A percentile compares a stretch with the other conserved stretches of the same genome.
Evolutionary conservation across 1,140 invertebrate genomes (phyloP).

Genomic region (Solen grandis): DNA sequence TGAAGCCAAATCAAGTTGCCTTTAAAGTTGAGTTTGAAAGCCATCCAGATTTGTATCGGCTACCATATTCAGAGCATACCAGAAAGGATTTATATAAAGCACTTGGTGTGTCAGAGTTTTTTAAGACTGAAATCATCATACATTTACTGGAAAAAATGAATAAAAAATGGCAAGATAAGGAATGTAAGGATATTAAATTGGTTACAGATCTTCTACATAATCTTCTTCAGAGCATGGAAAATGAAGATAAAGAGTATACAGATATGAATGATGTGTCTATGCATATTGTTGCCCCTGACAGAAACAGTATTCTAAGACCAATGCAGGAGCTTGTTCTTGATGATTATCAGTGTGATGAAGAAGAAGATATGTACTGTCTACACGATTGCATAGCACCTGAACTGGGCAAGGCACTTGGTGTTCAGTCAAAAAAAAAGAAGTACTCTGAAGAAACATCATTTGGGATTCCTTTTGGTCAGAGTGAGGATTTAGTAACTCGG

Average conservation of each 20-base stretch:
- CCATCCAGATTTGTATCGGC: slow-evolving; percentile 58
- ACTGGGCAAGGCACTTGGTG: slow-evolving; percentile 47
- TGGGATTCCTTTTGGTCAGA: slow-evolving; percentile 69
- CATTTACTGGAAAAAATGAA: background rate
- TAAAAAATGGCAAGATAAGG: background rate
- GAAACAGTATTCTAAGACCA: slow-evolving; percentile 8
- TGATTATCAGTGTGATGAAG: slow-evolving; percentile 41
- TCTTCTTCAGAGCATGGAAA: background rate
- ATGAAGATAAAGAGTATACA: background rate
- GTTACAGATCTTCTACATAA: background rate
- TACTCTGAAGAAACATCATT: slow-evolving; percentile 15
- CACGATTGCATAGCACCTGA: slow-evolving; percentile 50
- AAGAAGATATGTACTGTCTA: slow-evolving; percentile 52
- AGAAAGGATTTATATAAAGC: slow-evolving; percentile 38
- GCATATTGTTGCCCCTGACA: slow-evolving; percentile 57
- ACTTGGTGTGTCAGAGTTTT: slow-evolving; percentile 54
- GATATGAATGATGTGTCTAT: slow-evolving; percentile 7
- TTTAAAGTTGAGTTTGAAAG: slow-evolving; percentile 45
- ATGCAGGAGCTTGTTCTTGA: slow-evolving; percentile 57
- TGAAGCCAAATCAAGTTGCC: slow-evolving; percentile 50
- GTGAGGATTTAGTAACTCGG: slow-evolving; percentile 67
- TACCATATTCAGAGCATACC: background rate
- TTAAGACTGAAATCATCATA: slow-evolving; percentile 34
- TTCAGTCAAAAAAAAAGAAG: slow-evolving; percentile 63
- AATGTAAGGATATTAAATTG: background rate